Conservation (phyloP, 2,888 invertebrate genomes). For the Oeneis ivallda region DNA sequence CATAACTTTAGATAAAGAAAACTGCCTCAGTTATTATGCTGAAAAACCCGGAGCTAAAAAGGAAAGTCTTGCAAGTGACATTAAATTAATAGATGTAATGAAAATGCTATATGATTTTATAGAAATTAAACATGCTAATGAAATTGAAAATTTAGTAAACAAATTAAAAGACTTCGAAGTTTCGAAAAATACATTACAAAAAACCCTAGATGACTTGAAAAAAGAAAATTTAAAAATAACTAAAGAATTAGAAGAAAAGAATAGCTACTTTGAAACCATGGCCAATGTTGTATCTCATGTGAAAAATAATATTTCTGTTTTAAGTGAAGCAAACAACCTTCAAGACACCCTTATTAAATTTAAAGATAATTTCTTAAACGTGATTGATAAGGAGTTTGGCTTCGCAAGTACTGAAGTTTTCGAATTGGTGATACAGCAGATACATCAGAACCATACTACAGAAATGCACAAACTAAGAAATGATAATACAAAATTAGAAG, state of each 20-base stretch:
- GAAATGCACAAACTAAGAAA: slow-evolving; percentile 48
- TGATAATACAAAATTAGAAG: slow-evolving; percentile 50
- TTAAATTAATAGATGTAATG: slow-evolving; percentile 67
- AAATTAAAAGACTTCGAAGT: slow-evolving; percentile 63
- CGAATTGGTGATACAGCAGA: slow-evolving; percentile 49
- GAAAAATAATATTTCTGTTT: slow-evolving; percentile 48
- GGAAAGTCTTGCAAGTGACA: slow-evolving; percentile 48
- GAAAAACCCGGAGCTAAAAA: slow-evolving; percentile 58
- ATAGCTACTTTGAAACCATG: slow-evolving; percentile 46
- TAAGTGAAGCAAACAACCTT: slow-evolving; percentile 41
- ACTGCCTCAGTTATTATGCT: slow-evolving; percentile 61
- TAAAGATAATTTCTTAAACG: slow-evolving; percentile 55
- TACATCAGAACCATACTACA: slow-evolving; percentile 50
- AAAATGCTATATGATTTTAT: slow-evolving; percentile 62
- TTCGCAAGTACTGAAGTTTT: slow-evolving; percentile 52
- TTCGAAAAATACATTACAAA: slow-evolving; percentile 49
- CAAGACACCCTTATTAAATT: slow-evolving; percentile 48
- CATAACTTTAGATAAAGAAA: slow-evolving; percentile 60
- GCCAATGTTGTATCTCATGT: slow-evolving; percentile 49
- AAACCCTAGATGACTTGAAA: slow-evolving; percentile 44
- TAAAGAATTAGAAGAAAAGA: slow-evolving; percentile 52
- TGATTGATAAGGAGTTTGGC: slow-evolving; percentile 58
- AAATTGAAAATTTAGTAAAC: slow-evolving; percentile 66
- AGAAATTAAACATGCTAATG: slow-evolving; percentile 57
- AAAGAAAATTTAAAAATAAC: slow-evolving; percentile 48